phyloP scores from a whole-genome alignment of 2,113 vertebrate species.

The Sus scrofa region DNA sequence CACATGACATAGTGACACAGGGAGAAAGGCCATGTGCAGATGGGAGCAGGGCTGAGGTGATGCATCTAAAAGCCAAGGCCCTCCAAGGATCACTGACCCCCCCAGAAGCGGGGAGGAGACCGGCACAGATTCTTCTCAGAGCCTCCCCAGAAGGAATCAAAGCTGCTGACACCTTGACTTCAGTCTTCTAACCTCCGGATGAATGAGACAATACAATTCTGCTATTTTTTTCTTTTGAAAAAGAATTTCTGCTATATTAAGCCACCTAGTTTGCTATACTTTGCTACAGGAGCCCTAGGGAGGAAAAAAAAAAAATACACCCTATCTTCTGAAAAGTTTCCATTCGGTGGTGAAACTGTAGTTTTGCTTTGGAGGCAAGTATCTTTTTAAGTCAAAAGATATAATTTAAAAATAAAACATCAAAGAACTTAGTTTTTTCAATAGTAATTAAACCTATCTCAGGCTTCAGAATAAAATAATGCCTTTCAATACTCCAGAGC shows the following conservation, averaged over 20 bases:
- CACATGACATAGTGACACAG: fast-evolving
- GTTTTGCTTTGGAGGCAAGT: neutral
- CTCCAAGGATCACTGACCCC: too few relatives aligned
- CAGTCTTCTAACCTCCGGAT: neutral
- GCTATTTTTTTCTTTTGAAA: too few relatives aligned
- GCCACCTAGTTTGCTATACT: neutral
- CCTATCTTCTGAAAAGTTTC: neutral
- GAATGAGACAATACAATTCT: neutral
- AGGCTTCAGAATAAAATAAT: slow-evolving; percentile 38
- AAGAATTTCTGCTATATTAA: neutral
- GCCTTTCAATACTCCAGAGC: neutral
- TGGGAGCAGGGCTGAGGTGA: fast-evolving
- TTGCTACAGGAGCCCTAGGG: neutral
- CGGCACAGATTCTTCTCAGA: neutral
- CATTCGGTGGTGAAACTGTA: neutral
- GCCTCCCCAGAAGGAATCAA: fast-evolving
- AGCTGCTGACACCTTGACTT: neutral
- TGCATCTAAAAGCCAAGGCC: fast-evolving
- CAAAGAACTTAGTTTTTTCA: neutral
- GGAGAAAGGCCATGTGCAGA: neutral
- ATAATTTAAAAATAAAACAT: slow-evolving; percentile 39
- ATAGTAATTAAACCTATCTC: slow-evolving; percentile 18
- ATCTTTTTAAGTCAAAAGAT: neutral
- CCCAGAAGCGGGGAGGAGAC: fast-evolving
- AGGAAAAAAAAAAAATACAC: neutral